A percentile compares a stretch with the other conserved stretches of the same genome.
Conservation (phyloP, 2,113 vertebrate genomes). For the Gymnogyps californianus region DNA sequence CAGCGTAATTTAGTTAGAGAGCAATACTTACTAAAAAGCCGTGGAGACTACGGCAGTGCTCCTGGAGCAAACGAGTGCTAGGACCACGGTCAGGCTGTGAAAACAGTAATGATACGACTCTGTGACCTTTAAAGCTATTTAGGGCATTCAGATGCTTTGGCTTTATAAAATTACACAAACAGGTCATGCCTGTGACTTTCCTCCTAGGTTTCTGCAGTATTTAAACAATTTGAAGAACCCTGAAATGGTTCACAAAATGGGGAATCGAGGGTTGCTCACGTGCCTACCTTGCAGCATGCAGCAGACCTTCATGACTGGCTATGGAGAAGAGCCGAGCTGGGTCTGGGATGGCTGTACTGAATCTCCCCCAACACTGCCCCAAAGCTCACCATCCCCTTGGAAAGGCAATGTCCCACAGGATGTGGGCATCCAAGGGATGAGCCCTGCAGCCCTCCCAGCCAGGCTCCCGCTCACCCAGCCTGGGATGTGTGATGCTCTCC, state of each 20-base stretch:
- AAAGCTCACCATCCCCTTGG: background rate
- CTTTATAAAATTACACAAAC: background rate
- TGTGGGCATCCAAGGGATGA: background rate
- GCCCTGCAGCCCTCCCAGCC: background rate
- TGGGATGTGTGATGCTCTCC: background rate
- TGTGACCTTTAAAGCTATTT: background rate
- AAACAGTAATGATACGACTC: background rate
- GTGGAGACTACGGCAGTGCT: background rate
- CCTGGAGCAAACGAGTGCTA: background rate
- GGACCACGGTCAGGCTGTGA: background rate
- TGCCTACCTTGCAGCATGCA: background rate
- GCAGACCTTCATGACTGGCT: accelerated
- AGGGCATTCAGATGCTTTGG: background rate
- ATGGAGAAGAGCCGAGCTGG: background rate
- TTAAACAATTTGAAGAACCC: background rate
- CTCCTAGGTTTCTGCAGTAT: background rate
- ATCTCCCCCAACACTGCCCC: accelerated
- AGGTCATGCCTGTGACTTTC: accelerated
- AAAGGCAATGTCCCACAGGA: background rate
- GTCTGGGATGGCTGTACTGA: background rate
- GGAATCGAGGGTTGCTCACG: accelerated
- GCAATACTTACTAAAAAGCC: background rate
- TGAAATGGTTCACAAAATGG: background rate
- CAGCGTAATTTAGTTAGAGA: background rate
- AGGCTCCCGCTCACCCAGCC: background rate